Evolutionary conservation across 53 echinoderm and acorn worm species (phyloP), one percentile per base, ranked within the genome.

Genomic region (Luidia sarsii): DNA sequence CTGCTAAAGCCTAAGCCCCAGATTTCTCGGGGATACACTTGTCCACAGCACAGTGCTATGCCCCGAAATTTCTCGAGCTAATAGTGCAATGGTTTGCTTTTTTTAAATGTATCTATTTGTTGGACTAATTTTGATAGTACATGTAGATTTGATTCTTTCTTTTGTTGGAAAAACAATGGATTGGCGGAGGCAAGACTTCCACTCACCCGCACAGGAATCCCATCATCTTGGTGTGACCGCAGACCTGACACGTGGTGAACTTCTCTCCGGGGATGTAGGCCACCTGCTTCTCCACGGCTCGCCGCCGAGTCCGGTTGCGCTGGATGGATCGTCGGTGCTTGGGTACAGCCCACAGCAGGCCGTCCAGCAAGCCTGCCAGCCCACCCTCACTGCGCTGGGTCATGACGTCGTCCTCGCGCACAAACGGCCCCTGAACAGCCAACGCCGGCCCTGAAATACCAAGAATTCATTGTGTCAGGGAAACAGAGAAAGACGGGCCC

Each of bases 341-440:
- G 34, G 96, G 96, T 14, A 96, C 96, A 36, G 90, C 96, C 93
- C 88, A 96, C 11, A 96, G 68, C 18, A 96, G 39, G 49, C 96
- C 96, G 67, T 90, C 86, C 74, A 82, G 86, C n/a, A 86, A 39
- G 3, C 86, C 46, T 0, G 52, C 63, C 22, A 62, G 21, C 27
- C 37, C 52, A 18, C 62, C 64, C 19, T 46, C 48, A 34, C 7
- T 48, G n/a, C n/a, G n/a, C n/a, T n/a, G n/a, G 9, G 57, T 15
- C 37, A n/a, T 16, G 1, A 34, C 16, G 10, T 33, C 30, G 23
- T 82, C 45, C 13, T 68, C 41, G 10, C 41, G 25, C 33, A 36
- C 21, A 22, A 55, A 16, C 24, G 79, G 25, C 0, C 71, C 72
- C 39, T 70, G 33, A 2, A 85, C 34, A 20, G 86, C 86, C 50